phyloP scores from a whole-genome alignment of 2,113 vertebrate genomes.

The Strix uralensis region DNA sequence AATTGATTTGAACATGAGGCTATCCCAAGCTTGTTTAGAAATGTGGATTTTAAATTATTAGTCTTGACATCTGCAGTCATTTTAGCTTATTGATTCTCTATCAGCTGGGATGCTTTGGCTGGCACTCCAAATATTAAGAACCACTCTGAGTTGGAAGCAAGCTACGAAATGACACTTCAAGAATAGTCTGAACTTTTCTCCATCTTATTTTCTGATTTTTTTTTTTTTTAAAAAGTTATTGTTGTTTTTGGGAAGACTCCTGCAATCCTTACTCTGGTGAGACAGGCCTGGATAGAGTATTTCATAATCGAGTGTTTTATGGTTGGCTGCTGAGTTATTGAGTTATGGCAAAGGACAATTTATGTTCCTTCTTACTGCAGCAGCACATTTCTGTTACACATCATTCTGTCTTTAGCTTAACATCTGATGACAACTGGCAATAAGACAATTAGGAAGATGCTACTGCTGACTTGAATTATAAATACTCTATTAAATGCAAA shows the following conservation, averaged over 20 bases:
- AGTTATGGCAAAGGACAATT: not conserved
- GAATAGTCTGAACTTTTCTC: not conserved
- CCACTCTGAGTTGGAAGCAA: not conserved
- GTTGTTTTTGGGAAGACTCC: not conserved
- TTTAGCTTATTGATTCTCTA: not conserved
- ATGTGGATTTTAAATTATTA: not conserved
- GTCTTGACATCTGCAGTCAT: not conserved
- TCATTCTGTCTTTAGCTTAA: conserved; percentile 41
- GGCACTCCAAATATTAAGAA: not conserved
- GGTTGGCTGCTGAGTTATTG: not conserved
- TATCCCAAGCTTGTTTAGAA: not conserved
- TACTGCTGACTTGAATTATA: conserved; percentile 25
- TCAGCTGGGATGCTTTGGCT: not conserved
- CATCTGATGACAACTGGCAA: conserved; percentile 43
- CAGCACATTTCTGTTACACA: not conserved
- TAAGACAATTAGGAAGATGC: conserved; percentile 29
- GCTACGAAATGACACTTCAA: not conserved
- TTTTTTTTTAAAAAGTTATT: not conserved
- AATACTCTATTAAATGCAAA: conserved; percentile 16
- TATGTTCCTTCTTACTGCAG: not conserved
- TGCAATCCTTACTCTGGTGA: not conserved
- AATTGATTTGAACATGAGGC: not conserved
- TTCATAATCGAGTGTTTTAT: not conserved
- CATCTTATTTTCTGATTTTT: not conserved
- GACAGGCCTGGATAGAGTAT: not conserved